Base-by-base conservation (phyloP, 2,113 vertebrate genomes). In the Nansenia antarctica region DNA sequence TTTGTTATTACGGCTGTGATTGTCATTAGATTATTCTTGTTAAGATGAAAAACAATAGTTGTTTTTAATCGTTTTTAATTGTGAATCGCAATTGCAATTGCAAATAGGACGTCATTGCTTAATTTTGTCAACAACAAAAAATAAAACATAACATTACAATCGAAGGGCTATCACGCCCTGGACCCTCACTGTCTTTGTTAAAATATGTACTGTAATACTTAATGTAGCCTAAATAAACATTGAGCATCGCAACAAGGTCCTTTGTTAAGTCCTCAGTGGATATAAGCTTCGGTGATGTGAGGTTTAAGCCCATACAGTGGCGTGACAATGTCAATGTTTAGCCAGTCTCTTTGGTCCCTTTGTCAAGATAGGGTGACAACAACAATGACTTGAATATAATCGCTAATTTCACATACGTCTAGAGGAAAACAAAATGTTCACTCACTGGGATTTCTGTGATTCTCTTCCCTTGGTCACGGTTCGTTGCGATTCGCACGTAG, bases 261-360 rank as follows among this genome's bases (percentile, higher is more conserved):
- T 49, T 62, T 37, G 70, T 45, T 79, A n/a, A 32, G 42, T 9
- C 27, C 66, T 77, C 57, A 7, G 45, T 70, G 47, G 53, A 60
- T 70, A 30, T 58, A 68, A 72, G 78, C 77, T 76, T 73, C 54
- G 57, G 67, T 5, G 59, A 29, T 57, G 65, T 12, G 9, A 53
- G 30, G 29, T 32, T 59, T 34, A 71, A 64, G 54, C 65, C 15
- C 30, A 60, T 26, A 34, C 59, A 73, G 68, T 68, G 72, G 82
- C 76, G 76, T 86, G 83, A 86, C 86, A 82, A 77, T 34, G 80
- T 76, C 80, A 86, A 58, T 82, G 82, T 85, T 82, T 32, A n/a
- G 83, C 72, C 78, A 76, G n/a, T n/a, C n/a, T n/a, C 66, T 69
- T 65, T 62, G 69, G 84, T 74, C 79, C 77, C 86, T 85, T 86